Percentiles rank a stretch among this genome's conserved stretches.
These are phyloP conservation scores for Molossus molossus DNA, from an alignment of 2,797 vertebrate genomes.

Conservation along the genomic window DNA sequence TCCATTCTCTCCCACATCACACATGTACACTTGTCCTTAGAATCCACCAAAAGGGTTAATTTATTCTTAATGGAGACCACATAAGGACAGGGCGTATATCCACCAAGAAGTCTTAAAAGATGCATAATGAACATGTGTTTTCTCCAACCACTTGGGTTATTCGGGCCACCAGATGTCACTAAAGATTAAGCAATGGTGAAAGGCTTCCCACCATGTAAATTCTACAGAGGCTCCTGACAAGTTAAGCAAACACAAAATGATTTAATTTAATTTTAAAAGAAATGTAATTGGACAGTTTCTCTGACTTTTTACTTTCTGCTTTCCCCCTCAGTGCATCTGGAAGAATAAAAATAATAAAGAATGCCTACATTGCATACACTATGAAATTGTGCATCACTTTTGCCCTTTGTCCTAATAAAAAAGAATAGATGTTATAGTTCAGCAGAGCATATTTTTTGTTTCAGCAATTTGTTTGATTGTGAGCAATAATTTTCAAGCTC, in stretches of 20 bases:
- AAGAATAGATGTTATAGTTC: slow-evolving; percentile 80
- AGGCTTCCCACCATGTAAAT: neutral
- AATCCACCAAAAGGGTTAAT: neutral
- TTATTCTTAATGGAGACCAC: neutral
- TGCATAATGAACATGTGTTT: slow-evolving; percentile 10
- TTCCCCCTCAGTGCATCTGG: neutral
- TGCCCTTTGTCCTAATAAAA: slow-evolving; percentile 76
- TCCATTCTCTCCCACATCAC: neutral
- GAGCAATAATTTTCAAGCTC: slow-evolving; percentile 81
- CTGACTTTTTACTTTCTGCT: slow-evolving; percentile 49
- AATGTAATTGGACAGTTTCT: slow-evolving; percentile 25
- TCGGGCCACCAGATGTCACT: slow-evolving; percentile 91
- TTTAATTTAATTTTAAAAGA: slow-evolving; percentile 59
- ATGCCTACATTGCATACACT: slow-evolving; percentile 65
- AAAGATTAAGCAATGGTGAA: slow-evolving; percentile 88
- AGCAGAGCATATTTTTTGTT: slow-evolving; percentile 81
- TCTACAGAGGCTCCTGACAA: slow-evolving; percentile 63
- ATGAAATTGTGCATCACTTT: slow-evolving; percentile 65
- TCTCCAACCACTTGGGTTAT: slow-evolving; percentile 58
- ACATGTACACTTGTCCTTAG: neutral
- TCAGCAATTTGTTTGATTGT: slow-evolving; percentile 84
- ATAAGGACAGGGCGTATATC: neutral
- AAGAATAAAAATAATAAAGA: slow-evolving; percentile 74
- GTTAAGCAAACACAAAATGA: slow-evolving; percentile 55
- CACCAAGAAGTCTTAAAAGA: neutral